Evolutionary conservation across 1,140 invertebrate species (phyloP).

Genomic region (Pollicipes pollicipes): DNA sequence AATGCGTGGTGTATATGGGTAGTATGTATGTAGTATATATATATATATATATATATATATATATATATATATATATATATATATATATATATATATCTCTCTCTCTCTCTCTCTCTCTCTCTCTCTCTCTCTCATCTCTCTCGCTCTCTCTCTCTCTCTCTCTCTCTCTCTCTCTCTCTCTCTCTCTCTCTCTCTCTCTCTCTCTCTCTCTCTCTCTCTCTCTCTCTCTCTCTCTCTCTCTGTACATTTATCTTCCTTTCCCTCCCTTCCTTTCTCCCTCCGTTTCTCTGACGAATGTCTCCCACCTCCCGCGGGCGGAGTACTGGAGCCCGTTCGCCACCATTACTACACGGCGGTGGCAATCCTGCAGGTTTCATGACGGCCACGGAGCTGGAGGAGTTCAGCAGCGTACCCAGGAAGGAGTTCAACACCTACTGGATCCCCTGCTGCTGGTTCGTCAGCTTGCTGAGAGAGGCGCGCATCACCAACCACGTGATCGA

Average conservation of each 20-base stretch:
- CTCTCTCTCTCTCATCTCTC: neutral
- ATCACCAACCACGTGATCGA: constrained; percentile 35
- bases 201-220: neutral
- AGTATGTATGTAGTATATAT: too few species aligned
- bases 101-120: too few species aligned
- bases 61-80: too few species aligned
- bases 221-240: neutral
- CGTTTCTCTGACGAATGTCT: too few species aligned
- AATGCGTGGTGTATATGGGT: too few species aligned
- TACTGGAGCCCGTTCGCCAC: too few species aligned
- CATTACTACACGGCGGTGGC: too few species aligned
- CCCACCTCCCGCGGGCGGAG: too few species aligned
- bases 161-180: neutral
- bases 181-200: constrained; percentile 6
- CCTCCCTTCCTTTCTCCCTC: neutral
- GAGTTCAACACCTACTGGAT: constrained; percentile 53
- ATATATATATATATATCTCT: too few species aligned
- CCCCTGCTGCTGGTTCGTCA: constrained; percentile 46
- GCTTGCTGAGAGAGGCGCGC: constrained; percentile 37
- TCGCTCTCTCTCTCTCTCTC: neutral
- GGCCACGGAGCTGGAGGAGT: constrained; percentile 38
- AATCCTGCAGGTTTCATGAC: constrained; percentile 43
- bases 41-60: too few species aligned
- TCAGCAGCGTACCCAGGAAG: constrained; percentile 37
- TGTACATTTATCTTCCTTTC: neutral